A percentile compares a stretch with the other conserved stretches of the same genome.
Conservation (phyloP, 2,888 invertebrate species). For the Spialia ferax region DNA sequence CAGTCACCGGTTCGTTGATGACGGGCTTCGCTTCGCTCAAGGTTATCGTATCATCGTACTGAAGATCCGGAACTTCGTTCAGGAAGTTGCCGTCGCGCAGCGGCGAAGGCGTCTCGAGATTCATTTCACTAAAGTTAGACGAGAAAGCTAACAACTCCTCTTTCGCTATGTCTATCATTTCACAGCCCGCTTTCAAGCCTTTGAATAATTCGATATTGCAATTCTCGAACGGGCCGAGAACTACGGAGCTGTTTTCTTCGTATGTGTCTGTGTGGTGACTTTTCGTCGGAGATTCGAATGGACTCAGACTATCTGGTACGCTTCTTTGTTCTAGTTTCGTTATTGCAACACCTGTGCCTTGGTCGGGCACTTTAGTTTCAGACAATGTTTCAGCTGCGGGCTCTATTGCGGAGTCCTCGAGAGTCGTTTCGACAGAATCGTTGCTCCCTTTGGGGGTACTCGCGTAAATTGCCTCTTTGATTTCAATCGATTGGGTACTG, state of each 20-base stretch:
- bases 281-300: constrained; percentile 79
- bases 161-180: constrained; percentile 73
- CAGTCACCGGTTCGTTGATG: constrained; percentile 54
- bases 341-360: constrained; percentile 55
- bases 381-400: constrained; percentile 53
- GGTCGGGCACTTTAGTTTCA: constrained; percentile 61
- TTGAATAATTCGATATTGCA: constrained; percentile 83
- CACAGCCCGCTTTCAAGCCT: constrained; percentile 74
- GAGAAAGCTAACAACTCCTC: constrained; percentile 84
- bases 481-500: constrained; percentile 52
- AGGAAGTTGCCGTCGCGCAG: constrained; percentile 77
- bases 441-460: constrained; percentile 76
- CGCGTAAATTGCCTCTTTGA: constrained; percentile 55
- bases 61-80: constrained; percentile 78
- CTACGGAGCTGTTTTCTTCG: constrained; percentile 84
- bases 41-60: constrained; percentile 66
- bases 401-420: constrained; percentile 53
- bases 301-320: constrained; percentile 68
- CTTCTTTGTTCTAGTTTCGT: constrained; percentile 68
- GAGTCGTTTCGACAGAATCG: constrained; percentile 58
- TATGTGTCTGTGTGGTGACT: constrained; percentile 79
- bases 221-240: constrained; percentile 86
- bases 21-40: constrained; percentile 61
- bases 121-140: constrained; percentile 83
- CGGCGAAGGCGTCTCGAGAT: constrained; percentile 80